phyloP scores from a whole-genome alignment of 2,888 invertebrate species.

The Orthosia incerta region DNA sequence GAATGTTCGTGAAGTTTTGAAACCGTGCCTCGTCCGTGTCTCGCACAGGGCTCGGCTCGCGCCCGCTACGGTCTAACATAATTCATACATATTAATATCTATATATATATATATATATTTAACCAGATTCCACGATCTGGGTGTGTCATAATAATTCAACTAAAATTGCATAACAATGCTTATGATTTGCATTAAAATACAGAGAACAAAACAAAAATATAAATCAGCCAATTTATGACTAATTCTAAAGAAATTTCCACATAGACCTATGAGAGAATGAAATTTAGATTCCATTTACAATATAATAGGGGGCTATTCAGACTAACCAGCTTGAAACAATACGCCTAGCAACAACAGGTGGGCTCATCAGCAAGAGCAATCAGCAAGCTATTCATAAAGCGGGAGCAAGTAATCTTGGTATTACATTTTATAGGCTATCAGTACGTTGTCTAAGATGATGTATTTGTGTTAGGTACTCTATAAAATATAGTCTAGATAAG shows the following conservation, averaged over 20 bases:
- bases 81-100: too few species aligned
- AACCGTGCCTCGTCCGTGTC: too few species aligned
- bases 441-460: constrained; percentile 24
- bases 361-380: constrained; percentile 45
- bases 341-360: constrained; percentile 44
- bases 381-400: constrained; percentile 5
- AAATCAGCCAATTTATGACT: constrained; percentile 2
- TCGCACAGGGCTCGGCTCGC: too few species aligned
- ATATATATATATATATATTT: too few species aligned
- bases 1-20: too few species aligned
- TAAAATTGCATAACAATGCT: neutral
- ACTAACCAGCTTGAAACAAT: constrained; percentile 18
- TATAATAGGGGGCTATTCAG: neutral
- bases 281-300: constrained; percentile 26
- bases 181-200: constrained; percentile 18
- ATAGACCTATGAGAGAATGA: constrained; percentile 6
- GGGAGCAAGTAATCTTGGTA: constrained; percentile 5
- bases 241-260: constrained; percentile 23
- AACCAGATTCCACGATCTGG: too few species aligned
- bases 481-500: constrained; percentile 12
- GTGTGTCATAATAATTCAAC: neutral
- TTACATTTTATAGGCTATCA: constrained; percentile 11
- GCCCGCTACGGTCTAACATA: too few species aligned
- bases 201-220: constrained; percentile 15
- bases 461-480: neutral